phyloP scores from a whole-genome alignment of 2,113 vertebrate species.

The Chitala chitala region DNA sequence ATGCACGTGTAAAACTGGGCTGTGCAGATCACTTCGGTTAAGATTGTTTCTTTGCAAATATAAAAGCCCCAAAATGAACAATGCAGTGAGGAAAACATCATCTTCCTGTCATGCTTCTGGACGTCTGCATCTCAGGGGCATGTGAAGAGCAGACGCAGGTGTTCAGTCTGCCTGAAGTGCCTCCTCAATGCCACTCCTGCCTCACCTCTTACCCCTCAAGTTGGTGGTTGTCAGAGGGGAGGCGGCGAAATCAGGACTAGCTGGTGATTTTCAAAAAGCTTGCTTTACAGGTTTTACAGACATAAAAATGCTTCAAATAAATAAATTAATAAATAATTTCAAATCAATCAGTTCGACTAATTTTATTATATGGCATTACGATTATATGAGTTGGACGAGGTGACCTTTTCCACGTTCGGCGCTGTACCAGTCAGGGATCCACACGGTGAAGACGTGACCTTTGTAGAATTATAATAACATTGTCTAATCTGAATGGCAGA shows the following conservation, averaged over 20 bases:
- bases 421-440: conserved; percentile 34
- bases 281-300: not conserved
- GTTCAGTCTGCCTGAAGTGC: not conserved
- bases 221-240: too few species aligned
- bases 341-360: conserved; percentile 35
- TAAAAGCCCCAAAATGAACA: not conserved
- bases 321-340: conserved; percentile 32
- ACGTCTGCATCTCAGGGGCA: not conserved
- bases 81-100: too few species aligned
- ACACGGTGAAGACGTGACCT: conserved; percentile 39
- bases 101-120: not conserved
- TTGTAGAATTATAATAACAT: conserved; percentile 29
- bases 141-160: not conserved
- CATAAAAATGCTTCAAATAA: conserved; percentile 19
- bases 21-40: too few species aligned
- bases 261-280: not conserved
- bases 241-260: not conserved
- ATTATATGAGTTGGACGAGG: conserved; percentile 38
- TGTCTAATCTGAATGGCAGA: conserved; percentile 28
- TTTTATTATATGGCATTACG: conserved; percentile 42
- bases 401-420: conserved; percentile 40
- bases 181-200: conserved; percentile 20
- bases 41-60: not conserved
- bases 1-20: too few species aligned
- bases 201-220: not conserved